Evolutionary conservation across 2,113 vertebrate genomes (phyloP), one percentile per base, ranked within the genome.

Genomic region (Geothlypis trichas): DNA sequence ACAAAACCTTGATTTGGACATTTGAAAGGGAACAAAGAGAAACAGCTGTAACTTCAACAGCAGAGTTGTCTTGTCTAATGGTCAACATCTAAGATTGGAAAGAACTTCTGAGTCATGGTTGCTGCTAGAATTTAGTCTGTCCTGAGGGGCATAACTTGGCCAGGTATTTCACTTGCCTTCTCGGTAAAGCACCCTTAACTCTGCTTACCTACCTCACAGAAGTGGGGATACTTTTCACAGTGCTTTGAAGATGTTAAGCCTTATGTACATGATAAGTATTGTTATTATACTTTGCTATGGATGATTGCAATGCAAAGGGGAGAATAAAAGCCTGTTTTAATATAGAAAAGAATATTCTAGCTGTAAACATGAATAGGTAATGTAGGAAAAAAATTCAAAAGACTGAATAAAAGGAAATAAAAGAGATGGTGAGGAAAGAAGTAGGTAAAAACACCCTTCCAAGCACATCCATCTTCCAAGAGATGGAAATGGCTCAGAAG

Each of bases 291-390:
- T 92, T 93, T 65, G 15, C 41, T 65, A 35, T 39, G 82, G 35
- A 55, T 87, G 35, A 79, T 89, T 90, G 59, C 71, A 90, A 55
- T 76, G 62, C 58, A 74, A 90, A 95, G 51, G 24, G 52, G 24
- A 63, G 47, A 86, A 84, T 62, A 92, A 81, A 86, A 93, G 46
- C 28, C 31, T 88, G 26, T 35, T 86, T 67, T 52, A 82, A 80
- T 91, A 77, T 14, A 57, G 58, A 21, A 90, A 96, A 93, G 39
- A 82, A 79, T 49, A 31, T 65, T 90, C n/a, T 66, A 66, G 44
- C 47, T 95, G 74, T 77, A 85, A 97, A 95, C 75, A 88, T 55
- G 41, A 75, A 59, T 33, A 90, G 46, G 11, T 42, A 87, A 68
- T 39, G 24, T 65, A 84, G 46, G 6, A 26, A 80, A 91, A 86